Evolutionary conservation across 2,888 invertebrate genomes (phyloP), one percentile per base, ranked within the genome.

Genomic region (Stenodera caucasica): DNA sequence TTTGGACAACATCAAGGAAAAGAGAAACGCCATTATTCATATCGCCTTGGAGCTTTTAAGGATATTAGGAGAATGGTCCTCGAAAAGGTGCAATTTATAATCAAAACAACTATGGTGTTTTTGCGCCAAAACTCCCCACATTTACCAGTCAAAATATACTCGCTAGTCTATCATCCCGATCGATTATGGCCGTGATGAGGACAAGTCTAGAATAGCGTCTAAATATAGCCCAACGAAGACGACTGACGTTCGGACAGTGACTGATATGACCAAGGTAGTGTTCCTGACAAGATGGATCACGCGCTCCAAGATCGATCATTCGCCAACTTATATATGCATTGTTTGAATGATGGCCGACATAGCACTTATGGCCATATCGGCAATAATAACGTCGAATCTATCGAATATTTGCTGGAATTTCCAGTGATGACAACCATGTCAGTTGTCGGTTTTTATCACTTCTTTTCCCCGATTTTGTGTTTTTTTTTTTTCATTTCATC

Each of bases 181-280:
- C 45, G 45, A 45, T 45, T 45, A 45, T 45, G 12, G 5, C 18
- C 21, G 12, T 49, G 56, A 55, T 55, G 61, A 53, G 49, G 58
- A 55, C 53, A 58, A 55, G 58, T 54, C 53, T n/a, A n/a, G n/a
- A n/a, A n/a, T n/a, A n/a, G n/a, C n/a, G n/a, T n/a, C 69, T 68
- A 69, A 69, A 68, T 66, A 65, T 57, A 55, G 58, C 66, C n/a
- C n/a, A 62, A 62, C 58, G 61, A 67, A 66, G 60, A 65, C 65
- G 63, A 57, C 53, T 63, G 63, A 63, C 63, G 78, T 63, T 50
- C 67, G 72, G 71, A 70, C 70, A 69, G 67, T 74, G 74, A 69
- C 69, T 68, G 72, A 71, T 70, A 69, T 64, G 71, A 68, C 70
- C 67, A 71, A 72, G 74, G 70, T 70, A 72, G 70, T 72, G 72